Evolutionary conservation across 1,140 invertebrate species (phyloP).

Genomic region (Zaprionus taronus): DNA sequence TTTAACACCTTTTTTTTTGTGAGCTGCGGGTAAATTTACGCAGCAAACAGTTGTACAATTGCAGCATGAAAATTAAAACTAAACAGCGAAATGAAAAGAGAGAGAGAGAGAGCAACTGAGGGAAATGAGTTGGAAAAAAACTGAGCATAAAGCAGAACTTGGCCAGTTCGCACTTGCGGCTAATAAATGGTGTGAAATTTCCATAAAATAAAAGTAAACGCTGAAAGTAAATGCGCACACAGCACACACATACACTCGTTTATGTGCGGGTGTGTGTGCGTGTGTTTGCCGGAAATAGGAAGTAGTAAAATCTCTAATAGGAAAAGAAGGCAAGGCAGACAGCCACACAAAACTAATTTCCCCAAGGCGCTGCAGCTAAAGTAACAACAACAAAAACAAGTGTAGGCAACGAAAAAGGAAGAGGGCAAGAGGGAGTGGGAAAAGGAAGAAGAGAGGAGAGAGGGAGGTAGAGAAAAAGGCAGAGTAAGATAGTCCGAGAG

Average conservation of each 20-base stretch:
- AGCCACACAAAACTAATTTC: slow-evolving; percentile 81
- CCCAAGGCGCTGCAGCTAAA: slow-evolving; percentile 72
- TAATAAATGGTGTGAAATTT: slow-evolving; percentile 81
- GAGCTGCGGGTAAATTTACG: slow-evolving; percentile 29
- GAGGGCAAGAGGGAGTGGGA: background rate
- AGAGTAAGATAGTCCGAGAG: slow-evolving; percentile 1
- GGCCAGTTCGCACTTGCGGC: slow-evolving; percentile 75
- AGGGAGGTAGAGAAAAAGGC: background rate
- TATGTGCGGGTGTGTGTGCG: slow-evolving; percentile 24
- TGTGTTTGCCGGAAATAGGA: slow-evolving; percentile 57
- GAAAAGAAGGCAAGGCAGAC: slow-evolving; percentile 68
- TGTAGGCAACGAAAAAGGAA: background rate
- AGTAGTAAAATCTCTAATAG: slow-evolving; percentile 81
- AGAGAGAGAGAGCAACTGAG: background rate
- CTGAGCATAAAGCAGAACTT: slow-evolving; percentile 52
- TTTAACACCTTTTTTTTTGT: background rate
- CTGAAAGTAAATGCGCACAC: slow-evolving; percentile 50
- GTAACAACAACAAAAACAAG: slow-evolving; percentile 52
- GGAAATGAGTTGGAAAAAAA: slow-evolving; percentile 30
- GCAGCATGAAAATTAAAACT: slow-evolving; percentile 55
- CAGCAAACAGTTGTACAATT: slow-evolving; percentile 38
- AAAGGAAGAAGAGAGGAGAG: background rate
- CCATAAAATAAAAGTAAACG: slow-evolving; percentile 79
- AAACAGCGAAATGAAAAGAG: slow-evolving; percentile 19
- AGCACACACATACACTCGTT: slow-evolving; percentile 30